Percentiles rank a stretch among this genome's conserved stretches.
Evolutionary conservation across 2,113 vertebrate genomes (phyloP).

Genomic region (Centrocercus urophasianus): DNA sequence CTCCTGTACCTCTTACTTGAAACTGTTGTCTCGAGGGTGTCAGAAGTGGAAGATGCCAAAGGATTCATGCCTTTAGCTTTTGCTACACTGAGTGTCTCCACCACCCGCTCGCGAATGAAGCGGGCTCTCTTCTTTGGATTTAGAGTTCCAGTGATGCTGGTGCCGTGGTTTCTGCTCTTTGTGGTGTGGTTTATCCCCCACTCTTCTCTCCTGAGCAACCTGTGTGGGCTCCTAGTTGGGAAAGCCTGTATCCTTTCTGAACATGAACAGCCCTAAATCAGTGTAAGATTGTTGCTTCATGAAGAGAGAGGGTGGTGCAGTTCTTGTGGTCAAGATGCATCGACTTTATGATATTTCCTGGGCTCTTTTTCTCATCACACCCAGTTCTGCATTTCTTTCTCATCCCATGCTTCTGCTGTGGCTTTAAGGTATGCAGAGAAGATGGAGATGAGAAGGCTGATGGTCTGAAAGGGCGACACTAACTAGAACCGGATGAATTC

Average conservation of each 20-base stretch:
- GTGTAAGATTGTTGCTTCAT: fast-evolving
- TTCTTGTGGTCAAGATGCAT: fast-evolving
- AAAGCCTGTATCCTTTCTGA: slow-evolving; percentile 83
- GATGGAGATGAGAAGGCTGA: fast-evolving
- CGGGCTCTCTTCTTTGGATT: slow-evolving; percentile 74
- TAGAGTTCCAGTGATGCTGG: slow-evolving; percentile 72
- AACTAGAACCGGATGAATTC: neutral
- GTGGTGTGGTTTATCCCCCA: slow-evolving; percentile 77
- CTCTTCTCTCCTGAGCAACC: slow-evolving; percentile 79
- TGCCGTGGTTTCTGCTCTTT: slow-evolving; percentile 80
- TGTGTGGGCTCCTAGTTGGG: slow-evolving; percentile 79
- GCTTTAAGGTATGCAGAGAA: neutral
- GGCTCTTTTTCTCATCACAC: neutral
- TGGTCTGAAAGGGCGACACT: neutral
- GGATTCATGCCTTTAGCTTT: slow-evolving; percentile 83
- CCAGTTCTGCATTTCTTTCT: neutral
- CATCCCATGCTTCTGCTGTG: fast-evolving
- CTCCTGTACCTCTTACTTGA: slow-evolving; percentile 74
- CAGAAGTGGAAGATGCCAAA: slow-evolving; percentile 64
- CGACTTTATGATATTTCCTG: neutral
- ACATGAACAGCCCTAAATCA: neutral
- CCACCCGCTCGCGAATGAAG: slow-evolving; percentile 71
- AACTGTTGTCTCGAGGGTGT: slow-evolving; percentile 21
- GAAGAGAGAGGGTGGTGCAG: fast-evolving
- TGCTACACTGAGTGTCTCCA: slow-evolving; percentile 75